Evolutionary conservation across 2,888 invertebrate species (phyloP).

Genomic region (Pardosa pseudoannulata): DNA sequence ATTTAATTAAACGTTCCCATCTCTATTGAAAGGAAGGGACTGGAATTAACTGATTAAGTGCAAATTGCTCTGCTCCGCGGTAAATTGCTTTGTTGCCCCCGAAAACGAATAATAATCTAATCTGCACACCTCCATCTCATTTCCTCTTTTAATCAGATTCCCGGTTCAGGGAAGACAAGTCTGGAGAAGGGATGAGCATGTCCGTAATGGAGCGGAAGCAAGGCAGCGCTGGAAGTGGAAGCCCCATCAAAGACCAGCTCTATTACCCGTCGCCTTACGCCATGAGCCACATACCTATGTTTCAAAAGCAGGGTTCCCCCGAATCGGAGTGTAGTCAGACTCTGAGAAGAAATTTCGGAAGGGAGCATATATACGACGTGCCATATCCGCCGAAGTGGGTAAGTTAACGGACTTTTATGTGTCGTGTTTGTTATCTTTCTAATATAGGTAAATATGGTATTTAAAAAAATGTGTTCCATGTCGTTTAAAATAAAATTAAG

Average conservation of each 20-base stretch:
- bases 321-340: conserved; percentile 67
- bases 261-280: conserved; percentile 73
- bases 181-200: conserved; percentile 71
- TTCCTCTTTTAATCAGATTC: conserved; percentile 52
- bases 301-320: conserved; percentile 67
- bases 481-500: no score
- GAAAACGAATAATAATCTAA: background rate
- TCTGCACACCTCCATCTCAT: background rate
- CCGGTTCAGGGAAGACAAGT: conserved; percentile 66
- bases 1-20: background rate
- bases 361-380: conserved; percentile 73
- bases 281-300: conserved; percentile 72
- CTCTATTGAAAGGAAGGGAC: background rate
- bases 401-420: no score
- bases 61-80: background rate
- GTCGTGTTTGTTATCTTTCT: no score
- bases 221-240: conserved; percentile 72
- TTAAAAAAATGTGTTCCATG: no score
- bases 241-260: conserved; percentile 72
- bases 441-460: no score
- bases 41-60: background rate
- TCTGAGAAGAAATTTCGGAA: conserved; percentile 67
- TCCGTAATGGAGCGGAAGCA: conserved; percentile 71
- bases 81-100: background rate
- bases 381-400: conserved; percentile 74